These are phyloP conservation scores for Podocnemis expansa DNA, from an alignment of 2,113 vertebrate species.

Conservation along the genomic window DNA sequence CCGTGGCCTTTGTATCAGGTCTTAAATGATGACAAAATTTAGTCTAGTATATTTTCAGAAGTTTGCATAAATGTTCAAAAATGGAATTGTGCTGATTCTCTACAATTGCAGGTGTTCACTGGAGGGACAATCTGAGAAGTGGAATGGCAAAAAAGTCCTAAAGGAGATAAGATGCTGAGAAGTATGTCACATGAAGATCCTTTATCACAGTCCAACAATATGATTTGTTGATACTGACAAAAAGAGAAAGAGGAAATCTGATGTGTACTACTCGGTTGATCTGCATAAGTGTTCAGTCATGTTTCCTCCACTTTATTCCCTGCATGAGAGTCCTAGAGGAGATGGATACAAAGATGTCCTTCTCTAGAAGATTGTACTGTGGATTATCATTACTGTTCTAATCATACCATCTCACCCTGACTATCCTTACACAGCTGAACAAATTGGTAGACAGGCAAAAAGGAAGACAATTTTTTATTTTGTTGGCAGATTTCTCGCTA, in stretches of 20 bases:
- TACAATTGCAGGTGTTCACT: background rate
- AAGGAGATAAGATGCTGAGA: background rate
- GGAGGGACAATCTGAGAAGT: background rate
- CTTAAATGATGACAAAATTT: background rate
- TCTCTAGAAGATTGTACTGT: background rate
- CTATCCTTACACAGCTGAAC: background rate
- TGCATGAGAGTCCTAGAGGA: background rate
- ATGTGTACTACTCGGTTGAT: background rate
- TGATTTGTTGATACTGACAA: background rate
- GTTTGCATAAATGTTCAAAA: accelerated
- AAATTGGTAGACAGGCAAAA: background rate
- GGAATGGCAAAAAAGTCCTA: background rate
- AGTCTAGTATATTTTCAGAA: background rate
- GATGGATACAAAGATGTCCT: background rate
- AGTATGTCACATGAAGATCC: background rate
- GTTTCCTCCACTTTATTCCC: background rate
- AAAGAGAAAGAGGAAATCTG: background rate
- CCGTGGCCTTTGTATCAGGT: background rate
- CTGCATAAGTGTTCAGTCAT: background rate
- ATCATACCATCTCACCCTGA: background rate
- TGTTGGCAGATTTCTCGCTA: background rate
- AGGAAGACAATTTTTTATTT: background rate
- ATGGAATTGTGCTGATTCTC: background rate
- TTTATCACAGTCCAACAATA: background rate
- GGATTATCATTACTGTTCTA: background rate